Evolutionary conservation across 2,113 vertebrate genomes (phyloP).

Genomic region (Emydura subglobosa): DNA sequence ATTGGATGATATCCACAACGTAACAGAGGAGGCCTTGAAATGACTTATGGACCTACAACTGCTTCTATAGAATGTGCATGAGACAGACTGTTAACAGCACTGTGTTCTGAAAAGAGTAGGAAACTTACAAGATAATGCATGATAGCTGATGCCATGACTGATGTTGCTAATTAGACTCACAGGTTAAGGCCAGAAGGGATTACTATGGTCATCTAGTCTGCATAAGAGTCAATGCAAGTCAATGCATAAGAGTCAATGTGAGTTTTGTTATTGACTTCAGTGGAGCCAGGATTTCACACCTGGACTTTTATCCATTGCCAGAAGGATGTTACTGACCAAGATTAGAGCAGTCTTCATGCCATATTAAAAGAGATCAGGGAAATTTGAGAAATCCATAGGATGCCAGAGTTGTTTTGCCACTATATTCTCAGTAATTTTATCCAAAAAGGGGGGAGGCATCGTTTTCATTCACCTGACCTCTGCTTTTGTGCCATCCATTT

Average conservation of each 20-base stretch:
- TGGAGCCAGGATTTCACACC: neutral
- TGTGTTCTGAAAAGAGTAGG: accelerated
- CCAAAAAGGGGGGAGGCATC: neutral
- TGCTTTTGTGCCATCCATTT: neutral
- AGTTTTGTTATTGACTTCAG: neutral
- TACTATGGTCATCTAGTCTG: neutral
- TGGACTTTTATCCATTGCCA: neutral
- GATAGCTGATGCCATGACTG: accelerated
- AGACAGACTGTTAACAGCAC: neutral
- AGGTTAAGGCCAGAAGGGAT: neutral
- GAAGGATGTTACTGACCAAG: neutral
- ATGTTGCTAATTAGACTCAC: neutral
- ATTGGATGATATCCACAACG: neutral
- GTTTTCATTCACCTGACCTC: neutral
- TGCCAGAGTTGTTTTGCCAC: neutral
- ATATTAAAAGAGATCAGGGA: neutral
- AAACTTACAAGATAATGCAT: accelerated
- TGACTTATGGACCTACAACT: neutral
- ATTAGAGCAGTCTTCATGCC: neutral
- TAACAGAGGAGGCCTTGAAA: neutral
- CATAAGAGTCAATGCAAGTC: neutral
- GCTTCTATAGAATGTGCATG: neutral
- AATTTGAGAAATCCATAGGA: neutral
- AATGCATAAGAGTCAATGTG: neutral
- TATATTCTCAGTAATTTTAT: neutral